Percentiles rank a stretch among this genome's conserved stretches.
Conservation (phyloP, 1,140 invertebrate genomes). For the Leptonema lineaticorne region DNA sequence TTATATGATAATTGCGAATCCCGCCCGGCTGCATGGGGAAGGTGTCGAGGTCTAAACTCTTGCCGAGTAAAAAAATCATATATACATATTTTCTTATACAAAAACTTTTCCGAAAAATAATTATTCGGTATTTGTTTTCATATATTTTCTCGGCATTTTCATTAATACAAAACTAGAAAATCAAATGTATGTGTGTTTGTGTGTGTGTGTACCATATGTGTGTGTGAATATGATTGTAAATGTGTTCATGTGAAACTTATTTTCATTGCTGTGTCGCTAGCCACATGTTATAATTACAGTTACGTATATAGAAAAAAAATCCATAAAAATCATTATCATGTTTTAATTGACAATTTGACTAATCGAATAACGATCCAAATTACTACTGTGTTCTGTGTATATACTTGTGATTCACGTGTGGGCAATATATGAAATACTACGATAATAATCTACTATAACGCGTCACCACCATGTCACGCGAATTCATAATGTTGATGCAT, state of each 20-base stretch:
- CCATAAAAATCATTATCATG: too few relatives aligned
- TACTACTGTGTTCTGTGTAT: too few relatives aligned
- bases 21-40: slow-evolving; percentile 27
- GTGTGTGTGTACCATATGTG: too few relatives aligned
- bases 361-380: too few relatives aligned
- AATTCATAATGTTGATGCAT: background rate
- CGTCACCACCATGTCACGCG: too few relatives aligned
- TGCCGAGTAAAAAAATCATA: too few relatives aligned
- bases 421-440: too few relatives aligned
- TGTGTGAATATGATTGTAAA: too few relatives aligned
- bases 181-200: slow-evolving; percentile 6
- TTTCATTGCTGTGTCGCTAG: slow-evolving; percentile 21
- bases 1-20: slow-evolving; percentile 15
- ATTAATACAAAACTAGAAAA: slow-evolving; percentile 32
- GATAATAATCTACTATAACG: too few relatives aligned
- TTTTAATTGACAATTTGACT: background rate
- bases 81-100: too few relatives aligned
- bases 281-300: background rate
- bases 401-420: too few relatives aligned
- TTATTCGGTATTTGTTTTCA: background rate
- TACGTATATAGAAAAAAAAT: background rate
- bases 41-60: slow-evolving; percentile 17
- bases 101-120: background rate
- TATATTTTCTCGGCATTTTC: slow-evolving; percentile 4
- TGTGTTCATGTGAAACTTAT: too few relatives aligned